Base-by-base conservation (phyloP, 2,797 vertebrate species). In the Eutrigla gurnardus region DNA sequence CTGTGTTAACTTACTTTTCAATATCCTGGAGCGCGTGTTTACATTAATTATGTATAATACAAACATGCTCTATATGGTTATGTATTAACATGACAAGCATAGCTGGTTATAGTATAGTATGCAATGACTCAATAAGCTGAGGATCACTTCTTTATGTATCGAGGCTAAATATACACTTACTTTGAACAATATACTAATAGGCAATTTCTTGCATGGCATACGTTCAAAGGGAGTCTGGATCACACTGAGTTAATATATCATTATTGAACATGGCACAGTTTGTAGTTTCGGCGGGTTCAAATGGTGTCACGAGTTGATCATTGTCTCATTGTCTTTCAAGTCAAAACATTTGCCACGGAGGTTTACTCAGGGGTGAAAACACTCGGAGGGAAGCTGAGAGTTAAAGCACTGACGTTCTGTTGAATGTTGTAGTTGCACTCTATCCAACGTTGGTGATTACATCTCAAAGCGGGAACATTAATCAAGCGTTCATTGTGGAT, bases 381-480 rank as follows among this genome's bases (percentile, higher is more conserved):
- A 49, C 64, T 85, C 72, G 66, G 71, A 70, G 62, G 80, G 65
- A 70, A 83, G 85, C 80, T 75, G 60, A 74, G 67, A 76, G 79
- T 80, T 70, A 75, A 83, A 73, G 73, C 79, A 65, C 62, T 79
- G 46, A 81, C 52, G 86, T 92, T 90, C 84, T 92, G 91, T 90
- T 90, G 75, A 84, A 80, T 85, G 73, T 82, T 78, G 72, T n/a
- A 58, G 76, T 70, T 80, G 42, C 37, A 32, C 74, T 79, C 60
- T 85, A 77, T 85, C 79, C 47, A 60, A 55, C 58, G 58, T 65
- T 78, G 86, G 47, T 81, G 70, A 88, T 92, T 85, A 82, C 83
- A 85, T 87, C 75, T 86, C 84, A 55, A 84, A 90, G 82, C 74
- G 37, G 87, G 85, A 90, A 88, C 86, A 89, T 88, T 90, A 93